phyloP scores from a whole-genome alignment of 1,140 invertebrate species.

The Augochlora pura region DNA sequence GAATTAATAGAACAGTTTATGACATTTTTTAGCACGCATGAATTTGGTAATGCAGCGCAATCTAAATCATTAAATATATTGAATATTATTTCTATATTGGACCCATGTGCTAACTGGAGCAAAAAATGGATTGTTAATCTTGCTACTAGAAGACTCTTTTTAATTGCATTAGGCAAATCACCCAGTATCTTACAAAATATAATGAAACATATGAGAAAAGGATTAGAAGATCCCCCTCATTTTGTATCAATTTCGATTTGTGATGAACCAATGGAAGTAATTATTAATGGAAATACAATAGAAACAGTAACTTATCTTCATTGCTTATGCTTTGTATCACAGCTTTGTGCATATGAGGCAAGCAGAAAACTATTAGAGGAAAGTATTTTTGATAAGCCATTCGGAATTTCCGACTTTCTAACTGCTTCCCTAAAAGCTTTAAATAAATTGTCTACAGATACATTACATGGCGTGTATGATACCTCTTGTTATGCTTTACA shows the following conservation, averaged over 20 bases:
- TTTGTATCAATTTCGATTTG: slow-evolving; percentile 63
- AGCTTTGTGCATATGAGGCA: slow-evolving; percentile 67
- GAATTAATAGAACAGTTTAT: slow-evolving; percentile 76
- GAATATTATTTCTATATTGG: slow-evolving; percentile 73
- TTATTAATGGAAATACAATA: slow-evolving; percentile 74
- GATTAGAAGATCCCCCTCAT: slow-evolving; percentile 64
- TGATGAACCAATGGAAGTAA: slow-evolving; percentile 71
- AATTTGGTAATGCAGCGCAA: slow-evolving; percentile 55
- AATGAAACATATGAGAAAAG: slow-evolving; percentile 58
- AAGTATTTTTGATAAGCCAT: slow-evolving; percentile 56
- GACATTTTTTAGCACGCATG: slow-evolving; percentile 66
- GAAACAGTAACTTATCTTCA: slow-evolving; percentile 75
- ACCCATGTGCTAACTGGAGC: slow-evolving; percentile 75
- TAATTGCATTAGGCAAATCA: slow-evolving; percentile 67
- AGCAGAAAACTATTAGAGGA: slow-evolving; percentile 69
- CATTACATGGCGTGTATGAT: slow-evolving; percentile 70
- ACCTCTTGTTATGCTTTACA: slow-evolving; percentile 64
- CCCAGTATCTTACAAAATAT: slow-evolving; percentile 69
- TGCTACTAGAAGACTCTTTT: slow-evolving; percentile 68
- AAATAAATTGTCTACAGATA: slow-evolving; percentile 67
- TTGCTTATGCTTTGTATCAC: slow-evolving; percentile 70
- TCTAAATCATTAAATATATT: slow-evolving; percentile 66
- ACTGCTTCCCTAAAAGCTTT: slow-evolving; percentile 66
- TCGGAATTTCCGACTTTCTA: slow-evolving; percentile 69
- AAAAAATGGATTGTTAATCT: slow-evolving; percentile 73